Evolutionary conservation across 2,113 vertebrate species (phyloP).

Genomic region (Psittacula cyanocephala): DNA sequence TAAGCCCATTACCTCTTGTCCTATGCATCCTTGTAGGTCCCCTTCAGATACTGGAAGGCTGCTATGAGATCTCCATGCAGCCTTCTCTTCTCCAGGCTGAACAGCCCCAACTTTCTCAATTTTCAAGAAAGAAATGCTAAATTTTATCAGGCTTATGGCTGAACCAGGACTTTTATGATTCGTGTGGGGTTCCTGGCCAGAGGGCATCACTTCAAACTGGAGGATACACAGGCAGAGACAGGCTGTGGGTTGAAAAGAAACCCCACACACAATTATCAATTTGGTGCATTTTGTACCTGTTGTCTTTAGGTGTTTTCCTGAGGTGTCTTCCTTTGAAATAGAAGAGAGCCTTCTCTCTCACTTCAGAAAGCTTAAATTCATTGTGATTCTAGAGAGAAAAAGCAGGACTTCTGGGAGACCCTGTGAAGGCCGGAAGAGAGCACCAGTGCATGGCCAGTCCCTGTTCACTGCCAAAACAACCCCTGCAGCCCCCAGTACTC

Average conservation of each 20-base stretch:
- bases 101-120: too few relatives aligned
- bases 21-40: neutral
- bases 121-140: neutral
- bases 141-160: neutral
- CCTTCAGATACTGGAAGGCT: neutral
- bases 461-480: rapidly evolving
- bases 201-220: neutral
- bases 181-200: rapidly evolving
- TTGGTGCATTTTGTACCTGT: neutral
- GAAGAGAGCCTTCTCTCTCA: neutral
- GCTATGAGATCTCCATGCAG: too few relatives aligned
- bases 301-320: neutral
- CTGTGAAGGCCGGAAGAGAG: neutral
- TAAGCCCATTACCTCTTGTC: neutral
- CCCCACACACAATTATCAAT: rapidly evolving
- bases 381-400: neutral
- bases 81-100: too few relatives aligned
- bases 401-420: neutral
- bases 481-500: rapidly evolving
- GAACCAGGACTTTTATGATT: neutral
- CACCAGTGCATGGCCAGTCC: neutral
- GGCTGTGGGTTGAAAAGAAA: neutral
- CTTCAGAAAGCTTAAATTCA: neutral
- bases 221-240: neutral
- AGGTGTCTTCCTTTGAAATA: neutral